Base-by-base conservation (phyloP, 2,888 invertebrate genomes). In the Spodoptera exigua region DNA sequence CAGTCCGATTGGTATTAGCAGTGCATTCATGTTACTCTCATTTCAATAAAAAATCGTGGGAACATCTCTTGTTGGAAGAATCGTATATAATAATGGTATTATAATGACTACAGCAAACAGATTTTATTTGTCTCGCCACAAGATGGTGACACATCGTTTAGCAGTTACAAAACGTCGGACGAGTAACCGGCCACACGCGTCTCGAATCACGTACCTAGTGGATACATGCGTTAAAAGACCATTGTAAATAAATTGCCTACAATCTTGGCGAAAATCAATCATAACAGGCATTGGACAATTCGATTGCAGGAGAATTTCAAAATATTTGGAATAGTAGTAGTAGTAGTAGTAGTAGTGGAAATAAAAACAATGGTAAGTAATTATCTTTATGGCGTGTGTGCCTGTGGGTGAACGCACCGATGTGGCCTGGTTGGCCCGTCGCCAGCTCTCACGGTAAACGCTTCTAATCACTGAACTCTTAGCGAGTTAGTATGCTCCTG, bases 361-460 rank as follows among this genome's bases (percentile, higher is more conserved):
- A 86, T 87, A 88, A 91, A 90, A 89, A 91, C 89, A 90, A 86
- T 87, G 79, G 85, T 78, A 63, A 70, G 81, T 83, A 86, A 87
- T 89, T 85, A 88, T 87, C 82, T 87, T 83, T 83, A 83, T 84
- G 79, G 79, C 75, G 80, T 81, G 74, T 76, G 67, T 74, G 73
- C 68, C 70, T 69, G 77, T 85, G 86, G 92, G 92, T 94, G 91
- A 93, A 94, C 89, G 94, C 87, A 90, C 93, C 85, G 83, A 72
- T 79, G 81, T 92, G 93, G 85, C 93, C 92, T 85, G 92, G 82
- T 93, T 93, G 93, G 93, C 91, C 62, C 84, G 74, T 55, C 76
- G 92, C 94, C 94, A 94, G 85, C 87, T 90, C 92, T 89, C 92
- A 92, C 92, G 91, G 88, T 88, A 85, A 87, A 89, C 89, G 89